Percentiles rank a stretch among this genome's conserved stretches.
phyloP scores from a whole-genome alignment of 2,888 invertebrate genomes.

The Octonoba sinensis region DNA sequence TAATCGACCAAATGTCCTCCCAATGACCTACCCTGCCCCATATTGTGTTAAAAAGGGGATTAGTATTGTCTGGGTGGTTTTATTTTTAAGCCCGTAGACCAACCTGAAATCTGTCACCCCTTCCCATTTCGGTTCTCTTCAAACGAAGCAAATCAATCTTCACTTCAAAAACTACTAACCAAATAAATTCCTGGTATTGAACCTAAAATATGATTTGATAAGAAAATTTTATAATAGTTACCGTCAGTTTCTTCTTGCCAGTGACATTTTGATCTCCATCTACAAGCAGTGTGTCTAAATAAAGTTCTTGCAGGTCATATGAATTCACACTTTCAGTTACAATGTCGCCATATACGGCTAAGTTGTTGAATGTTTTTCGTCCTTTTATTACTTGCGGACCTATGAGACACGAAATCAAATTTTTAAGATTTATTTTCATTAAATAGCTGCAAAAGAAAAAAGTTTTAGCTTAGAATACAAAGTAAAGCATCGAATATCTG shows the following conservation, averaged over 20 bases:
- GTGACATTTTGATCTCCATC: constrained; percentile 34
- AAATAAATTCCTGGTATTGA: background rate
- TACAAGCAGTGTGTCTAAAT: constrained; percentile 29
- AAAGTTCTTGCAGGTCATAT: constrained; percentile 33
- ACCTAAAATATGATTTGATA: background rate
- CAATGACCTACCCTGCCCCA: no score
- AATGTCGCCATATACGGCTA: constrained; percentile 35
- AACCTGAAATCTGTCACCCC: no score
- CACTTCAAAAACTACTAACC: no score
- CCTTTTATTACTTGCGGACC: constrained; percentile 60
- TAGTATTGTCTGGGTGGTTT: no score
- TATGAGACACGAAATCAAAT: background rate
- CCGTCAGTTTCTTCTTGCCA: constrained; percentile 37
- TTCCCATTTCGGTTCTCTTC: no score
- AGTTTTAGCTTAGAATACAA: no score
- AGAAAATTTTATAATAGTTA: constrained; percentile 11
- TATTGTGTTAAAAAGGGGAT: no score
- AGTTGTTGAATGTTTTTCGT: constrained; percentile 38
- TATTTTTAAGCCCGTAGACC: no score
- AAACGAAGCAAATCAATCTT: no score
- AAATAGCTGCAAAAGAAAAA: no score
- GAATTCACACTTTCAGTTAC: constrained; percentile 28
- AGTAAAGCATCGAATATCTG: no score
- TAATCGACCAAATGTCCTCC: no score
- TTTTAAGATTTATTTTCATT: background rate